Conservation (phyloP, 2,113 vertebrate genomes). For the Platichthys stellatus region DNA sequence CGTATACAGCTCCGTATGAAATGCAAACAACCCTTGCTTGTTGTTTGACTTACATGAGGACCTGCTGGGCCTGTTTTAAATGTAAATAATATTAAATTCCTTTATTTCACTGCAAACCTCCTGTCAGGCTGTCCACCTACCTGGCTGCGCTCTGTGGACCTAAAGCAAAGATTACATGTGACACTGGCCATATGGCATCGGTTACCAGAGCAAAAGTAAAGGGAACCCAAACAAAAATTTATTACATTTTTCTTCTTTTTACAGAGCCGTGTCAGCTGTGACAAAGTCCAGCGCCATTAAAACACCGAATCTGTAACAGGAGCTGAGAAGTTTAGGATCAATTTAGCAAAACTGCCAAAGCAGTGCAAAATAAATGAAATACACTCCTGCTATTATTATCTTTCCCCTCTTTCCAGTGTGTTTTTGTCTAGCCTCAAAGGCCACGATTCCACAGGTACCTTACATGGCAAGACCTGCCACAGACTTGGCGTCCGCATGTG, state of each 20-base stretch:
- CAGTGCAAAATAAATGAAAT: slow-evolving; percentile 49
- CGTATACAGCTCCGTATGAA: slow-evolving; percentile 28
- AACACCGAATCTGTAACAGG: slow-evolving; percentile 51
- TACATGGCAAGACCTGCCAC: slow-evolving; percentile 30
- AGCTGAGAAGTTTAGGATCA: slow-evolving; percentile 41
- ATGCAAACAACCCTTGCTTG: slow-evolving; percentile 45
- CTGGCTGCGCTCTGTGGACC: slow-evolving; percentile 40
- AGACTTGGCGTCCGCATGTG: slow-evolving; percentile 17
- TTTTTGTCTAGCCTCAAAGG: slow-evolving; percentile 40
- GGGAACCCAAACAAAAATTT: slow-evolving; percentile 58
- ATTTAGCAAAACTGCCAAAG: slow-evolving; percentile 50
- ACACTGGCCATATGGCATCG: slow-evolving; percentile 71
- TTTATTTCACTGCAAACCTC: slow-evolving; percentile 29
- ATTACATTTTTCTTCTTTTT: slow-evolving; percentile 44
- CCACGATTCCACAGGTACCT: slow-evolving; percentile 27
- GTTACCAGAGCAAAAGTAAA: slow-evolving; percentile 58
- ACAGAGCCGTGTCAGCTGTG: slow-evolving; percentile 47
- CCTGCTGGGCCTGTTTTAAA: slow-evolving; percentile 36
- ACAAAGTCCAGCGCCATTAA: slow-evolving; percentile 60
- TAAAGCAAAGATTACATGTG: slow-evolving; percentile 64
- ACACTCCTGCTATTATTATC: slow-evolving; percentile 45
- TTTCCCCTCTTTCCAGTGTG: slow-evolving; percentile 43
- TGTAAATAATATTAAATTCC: slow-evolving; percentile 53
- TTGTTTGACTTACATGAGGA: slow-evolving; percentile 53
- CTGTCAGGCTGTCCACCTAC: slow-evolving; percentile 29